Evolutionary conservation across 2,888 invertebrate genomes (phyloP), one percentile per base, ranked within the genome.

Genomic region (Drosophila algonquin): DNA sequence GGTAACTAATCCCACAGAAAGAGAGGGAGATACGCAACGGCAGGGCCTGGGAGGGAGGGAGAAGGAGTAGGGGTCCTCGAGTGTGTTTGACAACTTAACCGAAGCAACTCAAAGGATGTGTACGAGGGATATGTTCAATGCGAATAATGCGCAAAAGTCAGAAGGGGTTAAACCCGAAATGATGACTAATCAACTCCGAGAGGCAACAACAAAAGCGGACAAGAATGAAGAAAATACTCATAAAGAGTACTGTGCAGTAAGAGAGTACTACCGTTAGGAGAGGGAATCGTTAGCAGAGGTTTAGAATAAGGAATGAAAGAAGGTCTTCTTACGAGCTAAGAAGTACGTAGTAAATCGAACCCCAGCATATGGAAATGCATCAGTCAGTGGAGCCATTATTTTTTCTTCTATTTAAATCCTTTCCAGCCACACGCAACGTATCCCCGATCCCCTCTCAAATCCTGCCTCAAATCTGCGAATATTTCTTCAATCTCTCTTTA

Each of bases 81-180:
- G 53, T 40, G 9, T 75, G 69, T 82, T 76, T 76, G 88, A 85
- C 80, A 87, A 82, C 88, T 87, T 76, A 72, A 21, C 79, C 16
- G 48, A 9, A 50, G 47, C 5, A 61, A 62, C 24, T 44, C 14
- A 27, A 35, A 8, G 24, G 53, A 65, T 40, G 6, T 2, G 40
- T 14, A 14, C 14, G n/a, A 6, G 27, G 21, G 21, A 21, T 21
- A 21, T 14, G 44, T 6, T 21, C 16, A 10, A 47, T 47, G n/a
- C 30, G 10, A n/a, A 52, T 57, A 45, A 63, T 50, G 57, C 58
- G 63, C 50, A 27, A 72, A 64, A 63, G 69, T 68, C 67, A 40
- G 45, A 68, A 68, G 69, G 67, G 67, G 57, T 67, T 55, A 57
- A 61, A 40, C 46, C 16, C 30, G 47, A 57, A 64, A 73, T 58